phyloP scores from a whole-genome alignment of 1,140 invertebrate genomes.

The Apis cerana region DNA sequence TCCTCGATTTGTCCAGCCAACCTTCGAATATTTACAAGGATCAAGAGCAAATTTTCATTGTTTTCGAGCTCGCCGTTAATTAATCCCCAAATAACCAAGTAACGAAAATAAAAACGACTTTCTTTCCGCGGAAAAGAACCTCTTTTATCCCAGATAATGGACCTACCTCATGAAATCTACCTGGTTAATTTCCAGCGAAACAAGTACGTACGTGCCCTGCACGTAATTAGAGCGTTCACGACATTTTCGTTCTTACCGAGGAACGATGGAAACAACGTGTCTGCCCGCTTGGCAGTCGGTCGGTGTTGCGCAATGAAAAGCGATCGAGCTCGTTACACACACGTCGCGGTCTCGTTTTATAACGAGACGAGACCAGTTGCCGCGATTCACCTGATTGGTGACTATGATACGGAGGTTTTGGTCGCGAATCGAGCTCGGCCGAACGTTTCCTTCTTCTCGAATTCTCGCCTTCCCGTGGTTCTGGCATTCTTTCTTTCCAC shows the following conservation, averaged over 20 bases:
- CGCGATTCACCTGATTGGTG: slow-evolving; percentile 32
- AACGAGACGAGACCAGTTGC: slow-evolving; percentile 44
- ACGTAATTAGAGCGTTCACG: slow-evolving; percentile 40
- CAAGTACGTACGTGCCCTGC: not conserved
- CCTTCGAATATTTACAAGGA: too few relatives aligned
- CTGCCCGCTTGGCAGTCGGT: slow-evolving; percentile 12
- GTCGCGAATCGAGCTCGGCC: slow-evolving; percentile 1
- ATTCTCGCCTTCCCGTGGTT: slow-evolving; percentile 17
- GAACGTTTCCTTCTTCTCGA: slow-evolving; percentile 42
- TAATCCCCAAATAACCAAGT: not conserved
- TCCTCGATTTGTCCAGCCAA: too few relatives aligned
- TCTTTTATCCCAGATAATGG: not conserved
- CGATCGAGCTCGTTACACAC: slow-evolving; percentile 43
- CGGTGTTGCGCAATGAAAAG: slow-evolving; percentile 75
- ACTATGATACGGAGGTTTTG: slow-evolving; percentile 36
- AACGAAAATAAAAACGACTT: not conserved
- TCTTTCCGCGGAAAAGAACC: not conserved
- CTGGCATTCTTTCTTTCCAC: slow-evolving; percentile 24
- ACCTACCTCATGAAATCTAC: not conserved
- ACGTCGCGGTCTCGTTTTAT: slow-evolving; percentile 33
- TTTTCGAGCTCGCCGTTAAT: too few relatives aligned
- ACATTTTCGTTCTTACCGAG: slow-evolving; percentile 27
- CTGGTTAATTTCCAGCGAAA: not conserved
- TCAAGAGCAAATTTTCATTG: too few relatives aligned
- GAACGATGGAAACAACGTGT: slow-evolving; percentile 23